Evolutionary conservation across 2,888 invertebrate species (phyloP).

Genomic region (Amitus sp.): DNA sequence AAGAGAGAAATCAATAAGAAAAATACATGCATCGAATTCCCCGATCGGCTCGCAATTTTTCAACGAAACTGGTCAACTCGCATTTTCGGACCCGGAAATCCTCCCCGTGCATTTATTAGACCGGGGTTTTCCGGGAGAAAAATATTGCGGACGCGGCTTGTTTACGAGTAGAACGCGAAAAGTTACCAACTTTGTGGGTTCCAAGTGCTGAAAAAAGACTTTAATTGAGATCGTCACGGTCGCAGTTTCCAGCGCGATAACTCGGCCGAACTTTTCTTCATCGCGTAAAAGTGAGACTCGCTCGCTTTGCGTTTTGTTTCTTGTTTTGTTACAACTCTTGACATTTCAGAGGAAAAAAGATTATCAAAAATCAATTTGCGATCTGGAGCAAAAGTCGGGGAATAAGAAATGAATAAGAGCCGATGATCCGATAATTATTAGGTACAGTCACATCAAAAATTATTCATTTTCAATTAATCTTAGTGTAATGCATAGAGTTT

Average conservation of each 20-base stretch:
- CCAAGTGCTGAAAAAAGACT: constrained; percentile 1
- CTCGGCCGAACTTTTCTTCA: constrained; percentile 1
- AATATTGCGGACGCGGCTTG: background rate
- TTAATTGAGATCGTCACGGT: background rate
- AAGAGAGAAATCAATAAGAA: background rate
- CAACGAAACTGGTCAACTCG: too few species aligned
- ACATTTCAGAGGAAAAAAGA: background rate
- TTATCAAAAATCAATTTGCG: background rate
- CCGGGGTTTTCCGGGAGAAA: background rate
- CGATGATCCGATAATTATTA: too few species aligned
- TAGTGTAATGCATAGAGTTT: too few species aligned
- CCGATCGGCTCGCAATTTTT: too few species aligned
- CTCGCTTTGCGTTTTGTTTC: background rate
- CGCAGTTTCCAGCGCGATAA: background rate
- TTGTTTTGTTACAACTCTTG: background rate
- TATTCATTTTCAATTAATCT: too few species aligned
- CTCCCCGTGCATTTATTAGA: background rate
- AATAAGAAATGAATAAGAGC: background rate
- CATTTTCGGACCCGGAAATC: too few species aligned
- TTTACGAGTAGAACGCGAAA: background rate
- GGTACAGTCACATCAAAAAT: too few species aligned
- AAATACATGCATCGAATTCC: constrained; percentile 4
- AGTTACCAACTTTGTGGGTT: background rate
- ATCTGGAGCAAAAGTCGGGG: background rate
- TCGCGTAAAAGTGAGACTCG: background rate